A percentile compares a stretch with the other conserved stretches of the same genome.
These are phyloP conservation scores for Actinia equina DNA, from an alignment of 64 coral and sea anemone genomes.

Conservation along the genomic window DNA sequence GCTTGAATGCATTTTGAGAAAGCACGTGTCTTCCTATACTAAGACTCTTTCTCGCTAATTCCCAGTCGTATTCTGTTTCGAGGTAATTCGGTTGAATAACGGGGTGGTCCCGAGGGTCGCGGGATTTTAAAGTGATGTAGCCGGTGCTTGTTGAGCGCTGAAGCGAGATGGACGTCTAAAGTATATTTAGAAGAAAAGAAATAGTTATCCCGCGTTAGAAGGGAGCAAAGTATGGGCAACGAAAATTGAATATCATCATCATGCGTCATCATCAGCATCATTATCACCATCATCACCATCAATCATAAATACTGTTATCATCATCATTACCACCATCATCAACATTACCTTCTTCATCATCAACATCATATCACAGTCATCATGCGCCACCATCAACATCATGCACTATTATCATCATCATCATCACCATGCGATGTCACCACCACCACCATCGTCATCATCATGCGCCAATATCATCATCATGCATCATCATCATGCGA, in stretches of 20 bases:
- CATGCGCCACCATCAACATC: not conserved
- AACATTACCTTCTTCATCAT: not conserved
- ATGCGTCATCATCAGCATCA: no score
- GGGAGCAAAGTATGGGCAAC: no score
- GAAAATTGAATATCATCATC: no score
- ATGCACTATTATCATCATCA: no score
- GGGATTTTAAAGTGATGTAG: slow-evolving; percentile 10
- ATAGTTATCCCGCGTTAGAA: no score
- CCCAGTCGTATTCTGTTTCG: slow-evolving; percentile 5
- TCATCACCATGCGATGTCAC: no score
- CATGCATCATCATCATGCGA: no score
- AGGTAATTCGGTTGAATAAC: slow-evolving; percentile 43
- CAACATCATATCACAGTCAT: not conserved
- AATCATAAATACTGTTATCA: not conserved
- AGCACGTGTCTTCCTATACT: slow-evolving; percentile 25
- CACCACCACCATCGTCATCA: no score
- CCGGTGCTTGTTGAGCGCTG: slow-evolving; percentile 20
- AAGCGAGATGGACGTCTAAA: not conserved
- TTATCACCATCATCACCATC: no score
- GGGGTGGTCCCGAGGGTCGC: slow-evolving; percentile 37
- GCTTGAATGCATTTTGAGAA: slow-evolving; percentile 28
- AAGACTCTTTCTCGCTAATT: slow-evolving; percentile 4
- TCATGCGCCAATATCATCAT: no score
- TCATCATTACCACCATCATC: not conserved
- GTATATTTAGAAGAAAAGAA: not conserved